Percentiles rank a stretch among this genome's conserved stretches.
These are phyloP conservation scores for Ciconia nigra DNA, from an alignment of 2,797 vertebrate species.

Conservation along the genomic window DNA sequence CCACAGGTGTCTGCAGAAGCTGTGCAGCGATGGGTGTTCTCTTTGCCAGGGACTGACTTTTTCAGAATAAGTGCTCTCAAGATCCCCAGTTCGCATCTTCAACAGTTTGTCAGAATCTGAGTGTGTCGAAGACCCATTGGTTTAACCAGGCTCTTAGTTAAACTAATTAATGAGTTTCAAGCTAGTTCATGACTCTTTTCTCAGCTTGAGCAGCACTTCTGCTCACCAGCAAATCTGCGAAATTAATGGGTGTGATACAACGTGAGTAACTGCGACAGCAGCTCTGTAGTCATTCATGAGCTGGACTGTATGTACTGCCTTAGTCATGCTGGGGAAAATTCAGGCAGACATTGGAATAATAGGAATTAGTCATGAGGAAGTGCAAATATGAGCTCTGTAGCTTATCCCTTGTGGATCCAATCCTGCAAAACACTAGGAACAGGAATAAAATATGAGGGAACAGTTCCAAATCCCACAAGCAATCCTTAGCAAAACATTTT, in stretches of 20 bases:
- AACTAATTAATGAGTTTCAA: background rate
- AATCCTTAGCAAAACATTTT: constrained; percentile 41
- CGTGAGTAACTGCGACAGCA: background rate
- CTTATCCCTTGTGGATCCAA: background rate
- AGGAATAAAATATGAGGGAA: background rate
- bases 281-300: background rate
- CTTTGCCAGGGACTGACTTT: background rate
- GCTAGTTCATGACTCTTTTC: background rate
- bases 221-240: background rate
- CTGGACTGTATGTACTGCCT: background rate
- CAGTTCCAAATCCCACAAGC: constrained; percentile 38
- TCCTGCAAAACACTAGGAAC: background rate
- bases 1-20: background rate
- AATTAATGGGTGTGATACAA: background rate
- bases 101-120: background rate
- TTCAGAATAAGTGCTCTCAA: background rate
- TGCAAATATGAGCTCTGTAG: background rate
- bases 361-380: constrained; percentile 53
- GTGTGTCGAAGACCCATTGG: background rate
- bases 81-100: background rate
- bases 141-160: background rate
- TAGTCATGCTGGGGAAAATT: constrained; percentile 7
- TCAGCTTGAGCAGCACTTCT: background rate
- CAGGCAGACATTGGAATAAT: constrained; percentile 4
- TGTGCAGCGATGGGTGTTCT: background rate